Conservation (phyloP, 2,797 vertebrate species). For the Todus mexicanus region DNA sequence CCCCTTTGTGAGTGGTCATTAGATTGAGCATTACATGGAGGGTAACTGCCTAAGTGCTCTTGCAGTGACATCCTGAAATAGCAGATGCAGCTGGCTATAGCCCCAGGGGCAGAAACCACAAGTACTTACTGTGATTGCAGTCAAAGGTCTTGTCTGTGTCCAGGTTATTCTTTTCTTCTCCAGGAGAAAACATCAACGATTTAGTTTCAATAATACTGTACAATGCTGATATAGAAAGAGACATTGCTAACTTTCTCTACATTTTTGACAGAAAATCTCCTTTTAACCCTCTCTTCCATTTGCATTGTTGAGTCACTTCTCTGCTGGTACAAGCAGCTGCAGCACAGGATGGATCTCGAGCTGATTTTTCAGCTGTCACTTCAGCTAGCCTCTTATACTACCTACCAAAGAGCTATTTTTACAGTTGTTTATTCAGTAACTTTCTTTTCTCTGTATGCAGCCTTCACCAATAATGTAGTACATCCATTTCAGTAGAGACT, state of each 20-base stretch:
- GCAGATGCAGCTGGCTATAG: not conserved
- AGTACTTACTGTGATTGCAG: not conserved
- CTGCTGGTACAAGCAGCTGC: not conserved
- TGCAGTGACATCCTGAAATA: not conserved
- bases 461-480: not conserved
- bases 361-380: not conserved
- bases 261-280: not conserved
- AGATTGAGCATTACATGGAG: not conserved
- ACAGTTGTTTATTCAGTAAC: not conserved
- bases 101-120: not conserved
- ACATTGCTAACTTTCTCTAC: not conserved
- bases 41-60: not conserved
- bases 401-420: not conserved
- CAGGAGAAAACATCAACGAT: not conserved
- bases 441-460: not conserved
- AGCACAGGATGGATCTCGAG: not conserved
- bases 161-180: not conserved
- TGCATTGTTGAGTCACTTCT: not conserved
- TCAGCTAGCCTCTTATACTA: not conserved
- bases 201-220: not conserved
- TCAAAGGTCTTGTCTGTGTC: slow-evolving; percentile 4
- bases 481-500: not conserved
- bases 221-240: not conserved
- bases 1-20: not conserved
- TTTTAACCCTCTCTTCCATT: not conserved